phyloP scores from a whole-genome alignment of 2,113 vertebrate genomes.

The Paedocypris sp. region DNA sequence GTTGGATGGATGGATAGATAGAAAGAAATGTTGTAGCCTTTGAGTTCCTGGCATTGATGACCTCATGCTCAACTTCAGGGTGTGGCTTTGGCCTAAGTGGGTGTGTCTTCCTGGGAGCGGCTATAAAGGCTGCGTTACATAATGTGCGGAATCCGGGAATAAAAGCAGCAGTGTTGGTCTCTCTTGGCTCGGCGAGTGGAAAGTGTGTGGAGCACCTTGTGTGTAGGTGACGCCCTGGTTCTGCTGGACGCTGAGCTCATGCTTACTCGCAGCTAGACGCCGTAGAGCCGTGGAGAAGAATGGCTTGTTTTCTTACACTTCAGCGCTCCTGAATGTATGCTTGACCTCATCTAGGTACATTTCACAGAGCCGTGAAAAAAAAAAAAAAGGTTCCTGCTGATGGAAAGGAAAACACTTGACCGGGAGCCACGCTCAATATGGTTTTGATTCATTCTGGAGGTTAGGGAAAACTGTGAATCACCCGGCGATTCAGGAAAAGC shows the following conservation, averaged over 20 bases:
- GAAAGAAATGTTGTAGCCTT: no score
- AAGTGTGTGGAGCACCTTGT: constrained; percentile 50
- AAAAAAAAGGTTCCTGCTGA: no score
- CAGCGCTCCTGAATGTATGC: no score
- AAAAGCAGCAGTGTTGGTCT: constrained; percentile 52
- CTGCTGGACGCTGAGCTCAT: constrained; percentile 51
- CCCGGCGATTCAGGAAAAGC: no score
- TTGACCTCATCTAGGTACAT: no score
- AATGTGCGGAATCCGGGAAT: constrained; percentile 41
- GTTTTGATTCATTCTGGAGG: no score
- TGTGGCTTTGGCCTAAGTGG: constrained; percentile 27
- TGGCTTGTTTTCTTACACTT: constrained; percentile 36
- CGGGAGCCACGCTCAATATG: no score
- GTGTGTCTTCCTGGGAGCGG: neutral
- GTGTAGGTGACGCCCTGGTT: constrained; percentile 47
- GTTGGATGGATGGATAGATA: no score
- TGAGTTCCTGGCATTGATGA: no score
- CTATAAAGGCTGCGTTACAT: constrained; percentile 44
- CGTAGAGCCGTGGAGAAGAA: constrained; percentile 39
- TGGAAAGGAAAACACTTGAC: no score
- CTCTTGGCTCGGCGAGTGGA: constrained; percentile 53
- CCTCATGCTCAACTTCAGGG: constrained; percentile 16
- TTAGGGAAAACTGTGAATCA: no score
- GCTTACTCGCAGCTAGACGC: constrained; percentile 29
- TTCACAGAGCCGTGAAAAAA: no score